Percentiles rank a stretch among this genome's conserved stretches.
phyloP scores from a whole-genome alignment of 2,888 invertebrate species.

The Drosophila barbarae region DNA sequence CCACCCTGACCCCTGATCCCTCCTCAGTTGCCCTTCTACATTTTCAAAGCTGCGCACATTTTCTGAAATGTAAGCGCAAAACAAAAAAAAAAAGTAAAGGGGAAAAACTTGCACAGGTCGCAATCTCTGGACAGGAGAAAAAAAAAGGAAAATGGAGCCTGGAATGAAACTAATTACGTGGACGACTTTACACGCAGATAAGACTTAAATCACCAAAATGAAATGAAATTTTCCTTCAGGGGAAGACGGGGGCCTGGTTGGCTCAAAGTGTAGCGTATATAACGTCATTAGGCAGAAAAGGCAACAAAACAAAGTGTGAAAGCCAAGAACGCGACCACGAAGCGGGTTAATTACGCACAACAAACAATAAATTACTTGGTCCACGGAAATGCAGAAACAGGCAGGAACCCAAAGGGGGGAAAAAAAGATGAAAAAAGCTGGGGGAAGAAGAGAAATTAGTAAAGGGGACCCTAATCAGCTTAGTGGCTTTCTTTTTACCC shows the following conservation, averaged over 20 bases:
- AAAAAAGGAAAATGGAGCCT: conserved; percentile 28
- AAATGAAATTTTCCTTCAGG: conserved; percentile 37
- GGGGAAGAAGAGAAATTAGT: conserved; percentile 30
- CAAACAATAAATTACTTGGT: conserved; percentile 68
- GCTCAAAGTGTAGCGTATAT: conserved; percentile 16
- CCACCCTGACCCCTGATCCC: conserved; percentile 4
- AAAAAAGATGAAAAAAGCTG: neutral
- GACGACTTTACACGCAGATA: conserved; percentile 68
- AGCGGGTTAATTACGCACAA: conserved; percentile 69
- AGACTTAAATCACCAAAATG: conserved; percentile 65
- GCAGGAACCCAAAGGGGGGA: neutral
- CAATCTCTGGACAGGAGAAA: conserved; percentile 20
- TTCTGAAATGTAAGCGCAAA: conserved; percentile 65
- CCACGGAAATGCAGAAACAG: conserved; percentile 30
- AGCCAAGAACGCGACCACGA: conserved; percentile 52
- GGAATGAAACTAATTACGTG: conserved; percentile 67
- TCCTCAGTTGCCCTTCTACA: conserved; percentile 5
- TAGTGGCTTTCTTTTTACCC: conserved; percentile 37
- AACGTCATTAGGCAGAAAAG: conserved; percentile 35
- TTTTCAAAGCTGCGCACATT: conserved; percentile 52
- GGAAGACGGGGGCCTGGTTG: neutral
- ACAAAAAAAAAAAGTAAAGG: conserved; percentile 39
- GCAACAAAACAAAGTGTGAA: conserved; percentile 50
- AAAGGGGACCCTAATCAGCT: conserved; percentile 69
- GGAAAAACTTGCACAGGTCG: conserved; percentile 46